Evolutionary conservation across 2,113 vertebrate genomes (phyloP), one percentile per base, ranked within the genome.

Genomic region (Rattus norvegicus): DNA sequence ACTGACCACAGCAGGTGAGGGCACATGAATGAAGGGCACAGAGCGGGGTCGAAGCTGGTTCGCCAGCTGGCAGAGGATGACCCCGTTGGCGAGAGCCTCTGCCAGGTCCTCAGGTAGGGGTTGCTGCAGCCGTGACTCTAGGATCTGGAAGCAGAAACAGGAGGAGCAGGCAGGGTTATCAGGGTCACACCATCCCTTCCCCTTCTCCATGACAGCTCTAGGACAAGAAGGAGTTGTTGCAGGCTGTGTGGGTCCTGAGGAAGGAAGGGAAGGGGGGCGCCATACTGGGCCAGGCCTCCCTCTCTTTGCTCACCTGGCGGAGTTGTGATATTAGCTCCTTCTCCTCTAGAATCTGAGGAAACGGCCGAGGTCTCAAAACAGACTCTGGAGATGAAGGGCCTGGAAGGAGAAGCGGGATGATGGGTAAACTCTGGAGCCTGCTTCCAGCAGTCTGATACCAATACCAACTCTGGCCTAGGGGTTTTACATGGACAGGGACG

Each of bases 1-100:
- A 93, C 99, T 99, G 97, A 99, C 99, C 99, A 99, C 99, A 22
- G 99, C 99, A 10, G 99, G 99, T 0, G 99, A 99, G 59, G 99
- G 99, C 85, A 99, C 98, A 52, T 99, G 99, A 95, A 99, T 99
- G 98, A 99, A 99, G 81, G 99, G 98, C 88, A 99, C 99, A 0
- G 98, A 98, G 49, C 99, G 99, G 0, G 99, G 99, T 17, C 98
- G 98, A 7, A 99, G 97, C 52, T 99, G 99, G 95, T 99, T 99
- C 92, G 98, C 99, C 97, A 99, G 98, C 97, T 99, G 99, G 95
- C 99, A 99, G 61, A 99, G 99, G 90, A 99, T 47, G 17, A 99
- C 99, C 67, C 99, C 99, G 0, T 99, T 99, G 94, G 98, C 98
- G 63, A 99, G 96, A 10, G 98, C 98, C 84, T 99, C 99, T 0